These are phyloP conservation scores for Macquaria australasica DNA, from an alignment of 2,113 vertebrate species.

Conservation along the genomic window DNA sequence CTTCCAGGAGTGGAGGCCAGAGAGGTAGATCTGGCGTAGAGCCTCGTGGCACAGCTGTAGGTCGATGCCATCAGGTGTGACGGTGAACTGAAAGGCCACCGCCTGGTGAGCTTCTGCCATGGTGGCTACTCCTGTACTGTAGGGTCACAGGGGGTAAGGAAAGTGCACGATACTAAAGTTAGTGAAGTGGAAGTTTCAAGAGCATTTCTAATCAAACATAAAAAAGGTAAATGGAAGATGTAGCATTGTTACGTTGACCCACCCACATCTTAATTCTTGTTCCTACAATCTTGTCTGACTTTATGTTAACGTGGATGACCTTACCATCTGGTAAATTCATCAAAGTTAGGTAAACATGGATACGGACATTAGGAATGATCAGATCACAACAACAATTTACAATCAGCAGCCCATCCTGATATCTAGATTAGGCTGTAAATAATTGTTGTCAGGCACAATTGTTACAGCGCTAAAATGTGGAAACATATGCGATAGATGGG, in stretches of 20 bases:
- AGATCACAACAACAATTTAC: neutral
- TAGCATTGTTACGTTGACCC: neutral
- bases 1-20: slow-evolving; percentile 95
- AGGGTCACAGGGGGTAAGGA: slow-evolving; percentile 60
- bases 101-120: slow-evolving; percentile 99
- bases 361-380: neutral
- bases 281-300: neutral
- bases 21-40: slow-evolving; percentile 93
- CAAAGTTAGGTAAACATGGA: neutral
- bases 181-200: neutral
- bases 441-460: neutral
- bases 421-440: neutral
- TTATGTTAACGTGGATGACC: too few species aligned
- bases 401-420: neutral
- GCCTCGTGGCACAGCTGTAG: slow-evolving; percentile 94
- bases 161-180: neutral
- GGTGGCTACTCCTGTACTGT: slow-evolving; percentile 51
- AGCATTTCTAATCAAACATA: neutral
- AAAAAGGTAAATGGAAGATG: neutral
- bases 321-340: neutral
- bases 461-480: neutral
- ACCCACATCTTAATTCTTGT: neutral
- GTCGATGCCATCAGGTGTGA: slow-evolving; percentile 95
- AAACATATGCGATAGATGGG: neutral
- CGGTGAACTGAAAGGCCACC: slow-evolving; percentile 96